Evolutionary conservation across 2,888 invertebrate species (phyloP).

Genomic region (Heteromyza rotundicornis): DNA sequence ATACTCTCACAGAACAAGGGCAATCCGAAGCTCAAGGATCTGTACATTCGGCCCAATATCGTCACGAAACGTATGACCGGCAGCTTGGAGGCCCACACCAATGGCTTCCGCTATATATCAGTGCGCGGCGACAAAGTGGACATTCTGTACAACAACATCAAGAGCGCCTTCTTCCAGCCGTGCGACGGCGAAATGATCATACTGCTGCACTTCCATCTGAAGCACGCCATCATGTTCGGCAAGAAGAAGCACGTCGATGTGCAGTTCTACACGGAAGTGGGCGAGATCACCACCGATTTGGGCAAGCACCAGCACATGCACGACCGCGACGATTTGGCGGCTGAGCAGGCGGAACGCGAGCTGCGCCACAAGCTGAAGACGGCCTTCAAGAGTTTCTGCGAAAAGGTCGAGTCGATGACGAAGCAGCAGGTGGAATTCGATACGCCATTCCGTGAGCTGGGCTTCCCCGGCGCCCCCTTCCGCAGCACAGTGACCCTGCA

Average conservation of each 20-base stretch:
- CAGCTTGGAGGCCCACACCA: slow-evolving; percentile 91
- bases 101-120: slow-evolving; percentile 96
- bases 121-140: slow-evolving; percentile 99
- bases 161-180: slow-evolving; percentile 98
- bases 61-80: slow-evolving; percentile 95
- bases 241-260: slow-evolving; percentile 99
- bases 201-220: slow-evolving; percentile 96
- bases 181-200: slow-evolving; percentile 99
- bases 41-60: slow-evolving; percentile 98
- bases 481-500: slow-evolving; percentile 94
- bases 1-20: slow-evolving; percentile 94
- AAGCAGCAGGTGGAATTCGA: slow-evolving; percentile 98
- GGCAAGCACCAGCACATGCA: slow-evolving; percentile 99
- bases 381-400: slow-evolving; percentile 98
- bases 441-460: slow-evolving; percentile 96
- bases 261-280: slow-evolving; percentile 99
- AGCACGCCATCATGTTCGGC: slow-evolving; percentile 99
- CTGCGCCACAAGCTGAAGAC: slow-evolving; percentile 94
- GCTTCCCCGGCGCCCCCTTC: slow-evolving; percentile 97
- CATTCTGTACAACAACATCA: slow-evolving; percentile 98
- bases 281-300: slow-evolving; percentile 98
- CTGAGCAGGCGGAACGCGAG: slow-evolving; percentile 98
- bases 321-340: slow-evolving; percentile 97
- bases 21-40: slow-evolving; percentile 96
- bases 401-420: slow-evolving; percentile 93